Conservation (phyloP, 2,888 invertebrate genomes). For the Tolmerus cingulatus region DNA sequence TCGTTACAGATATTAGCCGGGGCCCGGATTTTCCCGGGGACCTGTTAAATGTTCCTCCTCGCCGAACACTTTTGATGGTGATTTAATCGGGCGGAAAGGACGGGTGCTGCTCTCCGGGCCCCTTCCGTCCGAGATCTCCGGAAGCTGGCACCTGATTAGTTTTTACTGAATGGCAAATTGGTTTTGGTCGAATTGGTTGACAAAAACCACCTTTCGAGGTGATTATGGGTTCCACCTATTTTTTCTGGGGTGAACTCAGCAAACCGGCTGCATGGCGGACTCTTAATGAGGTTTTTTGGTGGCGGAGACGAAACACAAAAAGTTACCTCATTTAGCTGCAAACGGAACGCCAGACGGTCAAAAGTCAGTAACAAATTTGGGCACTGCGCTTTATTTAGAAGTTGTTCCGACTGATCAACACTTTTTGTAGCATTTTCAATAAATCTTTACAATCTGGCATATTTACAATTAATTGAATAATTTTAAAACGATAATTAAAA, state of each 20-base stretch:
- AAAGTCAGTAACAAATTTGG: not conserved
- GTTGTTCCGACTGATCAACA: not conserved
- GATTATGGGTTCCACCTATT: not conserved
- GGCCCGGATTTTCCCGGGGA: not conserved
- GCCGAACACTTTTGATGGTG: slow-evolving; percentile 7
- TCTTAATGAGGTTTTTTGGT: not conserved
- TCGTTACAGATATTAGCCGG: slow-evolving; percentile 3
- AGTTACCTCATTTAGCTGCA: not conserved
- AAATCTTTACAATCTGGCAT: not conserved
- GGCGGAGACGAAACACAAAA: not conserved
- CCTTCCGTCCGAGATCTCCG: not conserved
- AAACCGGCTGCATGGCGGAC: not conserved
- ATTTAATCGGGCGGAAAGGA: slow-evolving; percentile 14
- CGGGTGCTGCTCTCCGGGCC: not conserved
- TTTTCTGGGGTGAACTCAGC: not conserved
- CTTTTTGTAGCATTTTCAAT: not conserved
- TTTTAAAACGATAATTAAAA: too few relatives aligned
- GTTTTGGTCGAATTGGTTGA: not conserved
- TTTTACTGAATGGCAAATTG: not conserved
- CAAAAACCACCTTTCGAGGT: not conserved
- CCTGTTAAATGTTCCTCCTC: slow-evolving; percentile 14
- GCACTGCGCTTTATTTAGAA: not conserved
- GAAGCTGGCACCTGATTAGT: not conserved
- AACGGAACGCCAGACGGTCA: not conserved
- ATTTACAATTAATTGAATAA: too few relatives aligned